These are phyloP conservation scores for Oryzaephilus surinamensis DNA, from an alignment of 1,140 invertebrate species.

Conservation along the genomic window DNA sequence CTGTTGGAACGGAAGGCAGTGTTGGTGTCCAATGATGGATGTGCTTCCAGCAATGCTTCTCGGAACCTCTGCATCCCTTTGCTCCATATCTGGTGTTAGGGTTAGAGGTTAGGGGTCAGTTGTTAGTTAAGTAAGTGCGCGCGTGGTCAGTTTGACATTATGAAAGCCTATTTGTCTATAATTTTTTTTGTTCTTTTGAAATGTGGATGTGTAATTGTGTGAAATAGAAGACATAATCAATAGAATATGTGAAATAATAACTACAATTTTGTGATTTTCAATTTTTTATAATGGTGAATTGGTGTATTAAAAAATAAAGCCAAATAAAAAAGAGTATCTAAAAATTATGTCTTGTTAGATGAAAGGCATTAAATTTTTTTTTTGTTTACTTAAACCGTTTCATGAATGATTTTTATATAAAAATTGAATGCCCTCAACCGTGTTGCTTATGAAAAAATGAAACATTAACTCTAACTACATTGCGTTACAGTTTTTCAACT, in stretches of 20 bases:
- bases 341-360: no score
- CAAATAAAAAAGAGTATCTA: no score
- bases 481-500: no score
- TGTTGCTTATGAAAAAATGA: no score
- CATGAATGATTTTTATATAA: no score
- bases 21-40: slow-evolving; percentile 66
- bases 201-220: slow-evolving; percentile 3
- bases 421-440: no score
- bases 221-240: slow-evolving; percentile 11
- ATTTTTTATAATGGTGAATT: no score
- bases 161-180: slow-evolving; percentile 8
- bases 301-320: slow-evolving; percentile 5
- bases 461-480: no score
- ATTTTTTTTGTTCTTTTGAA: slow-evolving; percentile 3
- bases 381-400: no score
- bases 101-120: slow-evolving; percentile 35
- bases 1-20: slow-evolving; percentile 32
- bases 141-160: no score
- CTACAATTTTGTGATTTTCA: no score
- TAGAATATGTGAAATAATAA: slow-evolving; percentile 4
- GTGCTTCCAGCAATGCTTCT: slow-evolving; percentile 76
- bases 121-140: slow-evolving; percentile 34
- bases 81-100: slow-evolving; percentile 47
- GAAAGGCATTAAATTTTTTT: no score
- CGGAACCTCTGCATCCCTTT: slow-evolving; percentile 61